A percentile compares a stretch with the other conserved stretches of the same genome.
phyloP scores from a whole-genome alignment of 2,113 vertebrate species.

The Ammodytes marinus region DNA sequence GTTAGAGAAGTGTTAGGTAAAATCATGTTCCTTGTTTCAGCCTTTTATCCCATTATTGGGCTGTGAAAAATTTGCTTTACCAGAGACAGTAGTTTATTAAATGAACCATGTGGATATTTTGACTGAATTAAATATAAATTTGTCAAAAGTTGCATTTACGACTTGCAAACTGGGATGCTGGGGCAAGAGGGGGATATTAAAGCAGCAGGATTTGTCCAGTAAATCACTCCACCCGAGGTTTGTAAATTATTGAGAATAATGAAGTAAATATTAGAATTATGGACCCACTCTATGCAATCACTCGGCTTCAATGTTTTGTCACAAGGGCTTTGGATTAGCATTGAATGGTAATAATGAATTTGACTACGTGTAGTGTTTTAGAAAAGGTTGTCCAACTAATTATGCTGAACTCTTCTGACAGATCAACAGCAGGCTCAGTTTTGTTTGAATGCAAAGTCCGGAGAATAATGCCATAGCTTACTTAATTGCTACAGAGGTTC shows the following conservation, averaged over 20 bases:
- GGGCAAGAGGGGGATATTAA: slow-evolving; percentile 30
- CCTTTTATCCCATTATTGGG: too few relatives aligned
- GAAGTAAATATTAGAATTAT: slow-evolving; percentile 51
- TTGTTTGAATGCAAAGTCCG: neutral
- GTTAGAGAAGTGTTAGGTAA: neutral
- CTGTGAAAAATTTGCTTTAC: too few relatives aligned
- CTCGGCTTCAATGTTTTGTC: slow-evolving; percentile 44
- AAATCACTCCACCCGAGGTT: slow-evolving; percentile 43
- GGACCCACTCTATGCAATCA: slow-evolving; percentile 51
- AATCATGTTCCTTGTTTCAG: neutral
- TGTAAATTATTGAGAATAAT: slow-evolving; percentile 59
- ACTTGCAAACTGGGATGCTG: slow-evolving; percentile 6
- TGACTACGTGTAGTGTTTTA: neutral
- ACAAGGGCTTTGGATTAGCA: slow-evolving; percentile 6
- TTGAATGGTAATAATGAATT: slow-evolving; percentile 4
- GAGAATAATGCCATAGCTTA: too few relatives aligned
- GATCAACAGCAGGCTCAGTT: neutral
- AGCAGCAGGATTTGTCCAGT: slow-evolving; percentile 22
- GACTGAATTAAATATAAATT: neutral
- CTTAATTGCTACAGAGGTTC: too few relatives aligned
- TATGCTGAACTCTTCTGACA: neutral
- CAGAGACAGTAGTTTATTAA: neutral
- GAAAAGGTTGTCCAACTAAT: neutral
- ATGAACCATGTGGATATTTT: slow-evolving; percentile 23
- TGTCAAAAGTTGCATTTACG: slow-evolving; percentile 32